Evolutionary conservation across 2,113 vertebrate species (phyloP).

Genomic region (Cathartes aura): DNA sequence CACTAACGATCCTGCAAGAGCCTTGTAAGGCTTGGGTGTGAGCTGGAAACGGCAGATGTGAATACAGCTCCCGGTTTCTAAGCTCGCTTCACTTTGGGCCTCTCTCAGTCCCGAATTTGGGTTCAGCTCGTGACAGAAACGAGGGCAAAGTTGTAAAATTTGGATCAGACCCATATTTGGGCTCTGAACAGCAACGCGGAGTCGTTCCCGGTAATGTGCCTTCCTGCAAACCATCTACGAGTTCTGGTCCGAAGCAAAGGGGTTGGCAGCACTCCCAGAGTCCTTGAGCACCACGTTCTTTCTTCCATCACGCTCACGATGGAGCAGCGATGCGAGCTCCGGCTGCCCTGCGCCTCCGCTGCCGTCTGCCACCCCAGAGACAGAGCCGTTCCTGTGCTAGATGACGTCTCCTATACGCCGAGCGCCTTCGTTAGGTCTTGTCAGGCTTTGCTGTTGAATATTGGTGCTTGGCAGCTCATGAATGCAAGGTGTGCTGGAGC

Average conservation of each 20-base stretch:
- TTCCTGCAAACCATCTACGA: background rate
- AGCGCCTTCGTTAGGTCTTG: background rate
- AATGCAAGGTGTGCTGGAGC: background rate
- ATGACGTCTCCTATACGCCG: fast-evolving
- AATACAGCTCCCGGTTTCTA: background rate
- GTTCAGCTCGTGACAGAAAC: background rate
- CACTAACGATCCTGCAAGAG: background rate
- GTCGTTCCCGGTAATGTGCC: background rate
- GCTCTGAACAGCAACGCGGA: fast-evolving
- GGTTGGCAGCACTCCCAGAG: background rate
- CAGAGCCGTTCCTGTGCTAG: background rate
- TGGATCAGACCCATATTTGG: background rate
- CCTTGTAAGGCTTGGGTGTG: background rate
- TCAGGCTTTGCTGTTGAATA: background rate
- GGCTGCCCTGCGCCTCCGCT: background rate
- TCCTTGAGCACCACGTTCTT: fast-evolving
- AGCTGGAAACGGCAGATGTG: background rate
- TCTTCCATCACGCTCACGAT: fast-evolving
- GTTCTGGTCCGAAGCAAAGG: background rate
- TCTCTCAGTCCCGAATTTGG: background rate
- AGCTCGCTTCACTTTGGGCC: background rate
- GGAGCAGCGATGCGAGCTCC: background rate
- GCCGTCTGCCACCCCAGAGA: background rate
- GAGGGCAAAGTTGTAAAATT: background rate
- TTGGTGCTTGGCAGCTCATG: background rate